phyloP scores from a whole-genome alignment of 2,888 invertebrate species.

The Malthinus seriepunctatus region DNA sequence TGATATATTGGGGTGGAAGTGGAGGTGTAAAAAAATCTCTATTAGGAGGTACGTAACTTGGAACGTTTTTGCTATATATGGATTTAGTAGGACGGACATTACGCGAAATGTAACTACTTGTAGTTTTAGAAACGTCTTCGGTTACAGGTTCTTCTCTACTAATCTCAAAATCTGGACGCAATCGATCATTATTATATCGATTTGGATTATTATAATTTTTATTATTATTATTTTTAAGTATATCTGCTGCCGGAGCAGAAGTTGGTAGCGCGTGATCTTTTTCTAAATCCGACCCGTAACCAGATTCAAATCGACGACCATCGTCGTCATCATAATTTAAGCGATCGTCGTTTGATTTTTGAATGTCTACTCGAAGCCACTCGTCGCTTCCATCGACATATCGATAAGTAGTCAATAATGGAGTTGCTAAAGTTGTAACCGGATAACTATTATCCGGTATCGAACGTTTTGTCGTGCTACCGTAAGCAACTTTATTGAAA shows the following conservation, averaged over 20 bases:
- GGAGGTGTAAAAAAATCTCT: constrained; percentile 78
- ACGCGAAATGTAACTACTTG: constrained; percentile 59
- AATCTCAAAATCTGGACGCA: constrained; percentile 47
- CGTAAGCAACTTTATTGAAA: constrained; percentile 71
- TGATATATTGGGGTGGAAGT: constrained; percentile 79
- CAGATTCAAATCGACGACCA: constrained; percentile 41
- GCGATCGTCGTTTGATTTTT: constrained; percentile 26
- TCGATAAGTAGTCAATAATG: constrained; percentile 62
- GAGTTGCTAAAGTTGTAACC: constrained; percentile 66
- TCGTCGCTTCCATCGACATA: constrained; percentile 53
- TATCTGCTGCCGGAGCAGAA: constrained; percentile 77
- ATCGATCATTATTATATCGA: constrained; percentile 57
- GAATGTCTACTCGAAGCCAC: constrained; percentile 53
- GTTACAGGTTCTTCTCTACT: constrained; percentile 44
- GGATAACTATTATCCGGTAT: constrained; percentile 67
- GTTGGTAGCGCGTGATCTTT: constrained; percentile 75
- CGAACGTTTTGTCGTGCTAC: constrained; percentile 69
- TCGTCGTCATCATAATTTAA: constrained; percentile 32
- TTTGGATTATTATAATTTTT: constrained; percentile 76
- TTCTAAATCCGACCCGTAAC: constrained; percentile 72
- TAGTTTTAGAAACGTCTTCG: constrained; percentile 50
- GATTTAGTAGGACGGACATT: constrained; percentile 65
- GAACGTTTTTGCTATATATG: constrained; percentile 69
- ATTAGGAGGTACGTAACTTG: constrained; percentile 82
- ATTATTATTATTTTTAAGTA: constrained; percentile 76